These are phyloP conservation scores for Cetonia aurata DNA, from an alignment of 2,888 invertebrate genomes.

Conservation along the genomic window DNA sequence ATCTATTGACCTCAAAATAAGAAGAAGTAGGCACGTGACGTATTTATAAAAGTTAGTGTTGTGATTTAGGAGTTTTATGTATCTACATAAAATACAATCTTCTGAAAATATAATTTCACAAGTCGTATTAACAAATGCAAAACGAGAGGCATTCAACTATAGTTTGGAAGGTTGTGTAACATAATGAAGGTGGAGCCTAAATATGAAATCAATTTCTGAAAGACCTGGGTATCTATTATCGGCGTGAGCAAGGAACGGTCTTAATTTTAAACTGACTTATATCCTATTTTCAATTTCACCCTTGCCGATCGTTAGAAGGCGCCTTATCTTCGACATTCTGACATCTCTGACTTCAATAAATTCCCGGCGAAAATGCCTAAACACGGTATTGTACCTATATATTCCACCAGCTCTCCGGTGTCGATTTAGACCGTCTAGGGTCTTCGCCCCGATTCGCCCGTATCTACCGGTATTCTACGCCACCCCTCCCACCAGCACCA, in stretches of 20 bases:
- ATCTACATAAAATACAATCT: too few relatives aligned
- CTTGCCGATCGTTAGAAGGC: constrained; percentile 25
- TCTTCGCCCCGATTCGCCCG: constrained; percentile 39
- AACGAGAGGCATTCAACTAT: too few relatives aligned
- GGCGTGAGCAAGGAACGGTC: not conserved
- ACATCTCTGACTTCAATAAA: constrained; percentile 56
- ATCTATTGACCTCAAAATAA: too few relatives aligned
- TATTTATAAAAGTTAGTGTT: too few relatives aligned
- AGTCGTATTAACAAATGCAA: too few relatives aligned
- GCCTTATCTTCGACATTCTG: constrained; percentile 51
- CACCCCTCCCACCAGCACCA: not conserved
- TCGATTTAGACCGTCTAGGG: constrained; percentile 51
- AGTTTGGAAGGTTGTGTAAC: too few relatives aligned
- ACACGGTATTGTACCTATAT: constrained; percentile 53
- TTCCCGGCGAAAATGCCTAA: constrained; percentile 54
- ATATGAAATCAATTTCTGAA: not conserved
- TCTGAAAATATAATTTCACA: too few relatives aligned
- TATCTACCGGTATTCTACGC: constrained; percentile 13
- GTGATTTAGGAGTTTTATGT: too few relatives aligned
- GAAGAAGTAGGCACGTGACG: too few relatives aligned
- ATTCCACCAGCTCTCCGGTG: constrained; percentile 55
- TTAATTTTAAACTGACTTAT: constrained; percentile 29
- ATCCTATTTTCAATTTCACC: constrained; percentile 31
- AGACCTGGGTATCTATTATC: constrained; percentile 3
- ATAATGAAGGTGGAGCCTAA: not conserved